A percentile compares a stretch with the other conserved stretches of the same genome.
These are phyloP conservation scores for Psilopsiagon aymara DNA, from an alignment of 2,113 vertebrate genomes.

Conservation along the genomic window DNA sequence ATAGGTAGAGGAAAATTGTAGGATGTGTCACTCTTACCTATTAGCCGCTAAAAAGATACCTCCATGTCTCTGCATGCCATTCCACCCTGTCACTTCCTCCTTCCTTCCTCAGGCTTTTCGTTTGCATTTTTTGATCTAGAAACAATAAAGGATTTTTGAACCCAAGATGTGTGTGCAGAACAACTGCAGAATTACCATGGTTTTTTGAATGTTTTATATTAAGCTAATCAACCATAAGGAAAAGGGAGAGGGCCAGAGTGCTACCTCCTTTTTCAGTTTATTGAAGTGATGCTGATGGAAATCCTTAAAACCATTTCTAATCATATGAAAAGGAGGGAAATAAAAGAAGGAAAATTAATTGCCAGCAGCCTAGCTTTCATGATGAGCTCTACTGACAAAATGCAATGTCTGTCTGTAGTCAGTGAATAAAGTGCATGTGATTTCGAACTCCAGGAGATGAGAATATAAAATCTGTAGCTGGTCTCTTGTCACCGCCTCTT, in stretches of 20 bases:
- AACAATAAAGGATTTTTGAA: background rate
- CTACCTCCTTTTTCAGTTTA: background rate
- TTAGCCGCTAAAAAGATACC: background rate
- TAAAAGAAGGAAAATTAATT: background rate
- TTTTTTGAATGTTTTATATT: background rate
- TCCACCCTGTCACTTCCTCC: background rate
- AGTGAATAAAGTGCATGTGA: background rate
- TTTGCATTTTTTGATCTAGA: background rate
- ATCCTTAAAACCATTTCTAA: background rate
- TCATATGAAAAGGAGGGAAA: background rate
- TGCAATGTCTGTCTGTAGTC: background rate
- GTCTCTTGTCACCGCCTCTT: background rate
- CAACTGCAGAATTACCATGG: fast-evolving
- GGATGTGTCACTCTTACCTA: background rate
- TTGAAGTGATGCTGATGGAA: background rate
- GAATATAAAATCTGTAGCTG: background rate
- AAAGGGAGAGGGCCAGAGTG: background rate
- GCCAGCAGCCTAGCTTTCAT: background rate
- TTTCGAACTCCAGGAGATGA: background rate
- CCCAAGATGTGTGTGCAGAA: background rate
- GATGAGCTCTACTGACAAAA: background rate
- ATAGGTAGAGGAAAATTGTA: background rate
- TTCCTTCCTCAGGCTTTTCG: background rate
- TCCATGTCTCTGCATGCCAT: background rate
- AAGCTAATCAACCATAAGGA: background rate